Evolutionary conservation across 2,888 invertebrate species (phyloP), one percentile per base, ranked within the genome.

Genomic region (Drosophila rubida): DNA sequence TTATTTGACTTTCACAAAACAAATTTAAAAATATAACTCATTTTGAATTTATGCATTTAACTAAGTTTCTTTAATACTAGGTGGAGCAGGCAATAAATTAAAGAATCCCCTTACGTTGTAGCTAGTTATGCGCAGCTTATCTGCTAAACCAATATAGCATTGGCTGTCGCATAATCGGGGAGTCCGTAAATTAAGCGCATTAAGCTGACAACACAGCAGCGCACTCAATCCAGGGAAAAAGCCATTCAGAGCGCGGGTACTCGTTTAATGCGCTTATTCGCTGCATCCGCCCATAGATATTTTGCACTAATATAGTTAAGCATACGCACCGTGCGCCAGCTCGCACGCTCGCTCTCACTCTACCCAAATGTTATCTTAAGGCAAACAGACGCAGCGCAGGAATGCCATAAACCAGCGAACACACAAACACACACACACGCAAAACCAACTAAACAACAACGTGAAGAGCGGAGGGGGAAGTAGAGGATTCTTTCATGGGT

Each of bases 261-360:
- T 41, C 41, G 51, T 53, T 53, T 41, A 76, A 79, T 73, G 82
- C 72, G 67, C 59, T 87, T 79, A 87, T 64, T 62, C 74, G 68
- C 61, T 61, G 48, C 59, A 76, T 58, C 51, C 64, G 53, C 72
- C 49, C 62, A 44, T 60, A 73, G 64, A 80, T 83, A 80, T 83
- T 83, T 32, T 74, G 58, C 75, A 53, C 80, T 88, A 83, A 83
- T 83, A 77, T 88, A 83, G 84, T 83, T 71, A 71, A 84, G 61
- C 81, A 88, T 75, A 86, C 88, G 87, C 83, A 84, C 60, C 54
- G 77, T 72, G 71, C 32, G 27, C 11, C 14, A 19, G 14, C 27
- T 13, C n/a, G 14, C 32, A 4, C 9, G 25, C 49, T 16, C 32
- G 7, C n/a, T 11, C 22, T 35, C 9, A 9, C 35, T 19, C 35